Base-by-base conservation (phyloP, 2,113 vertebrate genomes). In the Suricata suricatta region DNA sequence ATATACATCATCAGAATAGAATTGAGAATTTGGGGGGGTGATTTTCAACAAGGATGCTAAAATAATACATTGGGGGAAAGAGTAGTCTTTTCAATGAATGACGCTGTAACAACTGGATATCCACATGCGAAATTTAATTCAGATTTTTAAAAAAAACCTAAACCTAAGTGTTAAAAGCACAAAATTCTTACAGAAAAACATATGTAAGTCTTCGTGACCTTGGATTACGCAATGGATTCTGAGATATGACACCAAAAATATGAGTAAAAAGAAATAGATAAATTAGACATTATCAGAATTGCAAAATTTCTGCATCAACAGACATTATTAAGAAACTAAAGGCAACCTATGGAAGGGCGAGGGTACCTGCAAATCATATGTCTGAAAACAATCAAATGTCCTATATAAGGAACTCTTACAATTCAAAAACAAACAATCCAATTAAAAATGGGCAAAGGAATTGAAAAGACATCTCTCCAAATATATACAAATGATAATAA, bases 141-240 rank as follows among this genome's bases (percentile, higher is more conserved):
- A 82, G 57, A 60, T 23, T 60, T 23, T 60, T 23, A 21, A 23
- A 23, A 15, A 84, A 88, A 47, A 71, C 27, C 19, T 92, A 90
- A 69, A n/a, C 68, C 17, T 64, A 93, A 90, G n/a, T 13, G 19
- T 52, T 52, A 93, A 93, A 69, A 60, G 25, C 69, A 27, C 29
- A 81, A 93, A 74, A 69, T 5, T 71, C 57, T 64, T 88, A 89
- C 27, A 90, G 89, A 47, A 90, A 95, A 90, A 86, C 13, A 69
- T 63, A 82, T 38, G 5, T 13, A 92, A 80, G 44, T 63, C 33
- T 69, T 87, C 35, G 10, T 52, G 38, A 76, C 14, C 7, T 52
- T 74, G 38, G 25, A 74, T 81, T 74, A 86, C 7, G 4, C 47
- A 44, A 57, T 81, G 12, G 29, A 69, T 93, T 74, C 50, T 47